phyloP scores from a whole-genome alignment of 2,113 vertebrate genomes.

The Neopipo cinnamomea region DNA sequence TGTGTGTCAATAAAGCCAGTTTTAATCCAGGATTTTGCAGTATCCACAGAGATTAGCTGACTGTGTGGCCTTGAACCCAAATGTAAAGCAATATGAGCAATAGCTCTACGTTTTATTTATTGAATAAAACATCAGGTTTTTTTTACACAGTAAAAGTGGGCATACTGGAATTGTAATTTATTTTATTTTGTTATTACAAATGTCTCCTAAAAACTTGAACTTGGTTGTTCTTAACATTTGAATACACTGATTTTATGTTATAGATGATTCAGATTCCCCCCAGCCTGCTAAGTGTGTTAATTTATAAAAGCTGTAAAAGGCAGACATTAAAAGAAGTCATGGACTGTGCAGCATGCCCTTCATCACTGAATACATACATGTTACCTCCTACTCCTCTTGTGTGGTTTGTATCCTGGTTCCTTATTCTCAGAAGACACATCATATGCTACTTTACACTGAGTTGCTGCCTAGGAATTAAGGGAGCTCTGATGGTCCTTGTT shows the following conservation, averaged over 20 bases:
- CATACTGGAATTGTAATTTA: background rate
- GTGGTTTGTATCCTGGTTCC: background rate
- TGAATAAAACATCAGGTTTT: background rate
- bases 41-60: background rate
- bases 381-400: background rate
- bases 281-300: background rate
- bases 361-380: background rate
- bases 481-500: background rate
- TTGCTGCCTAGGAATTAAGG: background rate
- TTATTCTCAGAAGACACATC: background rate
- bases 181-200: background rate
- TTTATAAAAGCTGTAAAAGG: background rate
- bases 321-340: background rate
- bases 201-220: background rate
- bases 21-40: background rate
- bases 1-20: background rate
- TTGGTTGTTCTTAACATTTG: background rate
- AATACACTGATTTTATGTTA: background rate
- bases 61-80: background rate
- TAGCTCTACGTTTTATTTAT: background rate
- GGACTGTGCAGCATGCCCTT: background rate
- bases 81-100: background rate
- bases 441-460: background rate
- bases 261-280: background rate
- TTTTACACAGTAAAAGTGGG: background rate